Conservation (phyloP, 1,140 invertebrate genomes). For the Bradysia coprophila region DNA sequence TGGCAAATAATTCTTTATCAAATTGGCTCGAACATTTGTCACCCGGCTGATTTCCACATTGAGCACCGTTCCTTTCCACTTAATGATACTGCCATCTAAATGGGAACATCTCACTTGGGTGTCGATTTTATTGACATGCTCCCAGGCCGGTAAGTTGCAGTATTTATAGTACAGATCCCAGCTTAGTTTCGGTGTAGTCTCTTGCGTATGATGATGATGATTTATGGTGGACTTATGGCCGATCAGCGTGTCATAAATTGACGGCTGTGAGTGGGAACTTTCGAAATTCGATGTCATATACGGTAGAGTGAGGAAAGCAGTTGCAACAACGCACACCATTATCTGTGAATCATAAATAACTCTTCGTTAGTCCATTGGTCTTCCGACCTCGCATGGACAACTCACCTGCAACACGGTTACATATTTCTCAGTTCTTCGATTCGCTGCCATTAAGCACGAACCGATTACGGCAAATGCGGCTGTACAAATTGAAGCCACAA, state of each 20-base stretch:
- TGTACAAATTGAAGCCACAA: slow-evolving; percentile 32
- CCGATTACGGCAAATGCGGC: slow-evolving; percentile 31
- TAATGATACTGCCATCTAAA: slow-evolving; percentile 38
- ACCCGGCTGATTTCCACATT: slow-evolving; percentile 41
- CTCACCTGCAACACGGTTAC: slow-evolving; percentile 42
- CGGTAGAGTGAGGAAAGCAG: slow-evolving; percentile 27
- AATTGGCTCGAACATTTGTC: slow-evolving; percentile 35
- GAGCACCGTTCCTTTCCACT: slow-evolving; percentile 53
- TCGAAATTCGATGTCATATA: slow-evolving; percentile 27
- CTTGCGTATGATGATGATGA: slow-evolving; percentile 6
- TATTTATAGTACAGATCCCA: slow-evolving; percentile 56
- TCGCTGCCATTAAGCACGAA: slow-evolving; percentile 43
- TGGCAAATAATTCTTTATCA: slow-evolving; percentile 37
- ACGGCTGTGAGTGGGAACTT: slow-evolving; percentile 13
- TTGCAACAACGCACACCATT: slow-evolving; percentile 20
- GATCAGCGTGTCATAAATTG: slow-evolving; percentile 14
- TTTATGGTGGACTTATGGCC: slow-evolving; percentile 8
- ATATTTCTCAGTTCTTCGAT: slow-evolving; percentile 35
- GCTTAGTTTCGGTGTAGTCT: slow-evolving; percentile 13
- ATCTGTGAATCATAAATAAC: slow-evolving; percentile 10
- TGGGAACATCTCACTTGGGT: slow-evolving; percentile 40
- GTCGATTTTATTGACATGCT: slow-evolving; percentile 39
- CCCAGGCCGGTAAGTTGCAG: slow-evolving; percentile 47
- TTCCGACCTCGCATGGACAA: too few species aligned
- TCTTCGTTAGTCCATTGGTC: too few species aligned